These are phyloP conservation scores for Ctena decussata DNA, from an alignment of 2,888 invertebrate genomes.

Conservation along the genomic window DNA sequence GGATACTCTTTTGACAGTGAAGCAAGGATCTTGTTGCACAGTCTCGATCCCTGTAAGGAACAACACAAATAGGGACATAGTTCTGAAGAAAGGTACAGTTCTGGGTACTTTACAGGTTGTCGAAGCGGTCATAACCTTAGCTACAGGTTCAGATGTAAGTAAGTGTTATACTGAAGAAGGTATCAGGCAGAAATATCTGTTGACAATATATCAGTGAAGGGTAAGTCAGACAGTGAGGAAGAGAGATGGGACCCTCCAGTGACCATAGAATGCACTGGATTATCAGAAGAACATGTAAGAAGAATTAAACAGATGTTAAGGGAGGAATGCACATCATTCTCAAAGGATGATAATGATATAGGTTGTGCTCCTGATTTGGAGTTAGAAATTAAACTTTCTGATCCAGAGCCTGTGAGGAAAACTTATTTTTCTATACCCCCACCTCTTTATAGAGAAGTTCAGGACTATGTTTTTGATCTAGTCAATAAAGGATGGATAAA, in stretches of 20 bases:
- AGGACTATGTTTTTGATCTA: constrained; percentile 57
- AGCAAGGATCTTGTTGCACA: background rate
- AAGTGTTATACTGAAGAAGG: background rate
- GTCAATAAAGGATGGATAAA: constrained; percentile 49
- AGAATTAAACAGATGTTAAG: constrained; percentile 33
- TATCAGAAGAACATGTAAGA: constrained; percentile 27
- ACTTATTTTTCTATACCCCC: constrained; percentile 52
- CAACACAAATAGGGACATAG: background rate
- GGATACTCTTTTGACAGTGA: constrained; percentile 16
- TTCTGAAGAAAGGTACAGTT: background rate
- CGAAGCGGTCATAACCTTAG: constrained; percentile 16
- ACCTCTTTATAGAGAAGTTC: constrained; percentile 64
- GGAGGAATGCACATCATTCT: constrained; percentile 54
- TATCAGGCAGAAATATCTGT: background rate
- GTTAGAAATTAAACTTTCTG: constrained; percentile 52
- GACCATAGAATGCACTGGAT: background rate
- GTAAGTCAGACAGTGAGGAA: background rate
- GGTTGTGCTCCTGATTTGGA: constrained; percentile 46
- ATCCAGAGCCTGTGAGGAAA: constrained; percentile 48
- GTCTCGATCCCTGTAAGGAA: constrained; percentile 10
- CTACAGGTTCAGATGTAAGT: background rate
- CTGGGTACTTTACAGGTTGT: background rate
- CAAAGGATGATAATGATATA: constrained; percentile 55
- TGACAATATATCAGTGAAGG: background rate
- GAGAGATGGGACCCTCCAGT: constrained; percentile 27